Percentiles rank a stretch among this genome's conserved stretches.
phyloP scores from a whole-genome alignment of 2,797 vertebrate species.

The Cossypha dichroa region DNA sequence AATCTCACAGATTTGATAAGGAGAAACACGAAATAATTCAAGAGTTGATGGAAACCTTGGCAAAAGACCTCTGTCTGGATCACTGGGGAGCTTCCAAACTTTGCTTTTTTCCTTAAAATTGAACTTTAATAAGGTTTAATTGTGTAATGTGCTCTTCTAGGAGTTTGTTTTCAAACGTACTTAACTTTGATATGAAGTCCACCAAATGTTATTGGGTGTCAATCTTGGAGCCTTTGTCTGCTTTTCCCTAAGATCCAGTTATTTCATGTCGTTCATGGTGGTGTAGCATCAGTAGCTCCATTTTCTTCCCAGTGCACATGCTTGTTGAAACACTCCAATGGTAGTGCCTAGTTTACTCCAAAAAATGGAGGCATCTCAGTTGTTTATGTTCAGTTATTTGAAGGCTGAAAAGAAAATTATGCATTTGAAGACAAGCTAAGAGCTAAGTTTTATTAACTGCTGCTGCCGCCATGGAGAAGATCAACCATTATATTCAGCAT shows the following conservation, averaged over 20 bases:
- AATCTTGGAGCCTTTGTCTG: neutral
- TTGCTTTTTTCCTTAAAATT: neutral
- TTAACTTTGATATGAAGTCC: neutral
- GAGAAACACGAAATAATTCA: neutral
- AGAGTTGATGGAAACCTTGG: neutral
- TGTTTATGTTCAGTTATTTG: neutral
- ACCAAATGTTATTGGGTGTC: neutral
- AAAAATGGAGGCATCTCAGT: neutral
- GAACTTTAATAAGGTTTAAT: neutral
- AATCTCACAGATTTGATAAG: neutral
- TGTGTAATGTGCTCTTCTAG: neutral
- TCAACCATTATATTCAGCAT: neutral
- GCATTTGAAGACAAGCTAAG: neutral
- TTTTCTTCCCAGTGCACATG: neutral
- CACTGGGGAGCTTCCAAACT: neutral
- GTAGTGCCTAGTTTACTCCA: neutral
- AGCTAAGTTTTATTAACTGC: neutral
- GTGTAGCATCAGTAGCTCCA: neutral
- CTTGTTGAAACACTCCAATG: neutral
- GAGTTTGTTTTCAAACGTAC: neutral
- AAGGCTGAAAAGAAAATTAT: neutral
- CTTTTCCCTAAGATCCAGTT: neutral
- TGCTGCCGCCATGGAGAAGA: neutral
- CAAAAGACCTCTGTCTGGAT: neutral
- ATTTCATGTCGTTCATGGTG: accelerated